phyloP scores from a whole-genome alignment of 1,140 invertebrate genomes.

The Idris sp. region DNA sequence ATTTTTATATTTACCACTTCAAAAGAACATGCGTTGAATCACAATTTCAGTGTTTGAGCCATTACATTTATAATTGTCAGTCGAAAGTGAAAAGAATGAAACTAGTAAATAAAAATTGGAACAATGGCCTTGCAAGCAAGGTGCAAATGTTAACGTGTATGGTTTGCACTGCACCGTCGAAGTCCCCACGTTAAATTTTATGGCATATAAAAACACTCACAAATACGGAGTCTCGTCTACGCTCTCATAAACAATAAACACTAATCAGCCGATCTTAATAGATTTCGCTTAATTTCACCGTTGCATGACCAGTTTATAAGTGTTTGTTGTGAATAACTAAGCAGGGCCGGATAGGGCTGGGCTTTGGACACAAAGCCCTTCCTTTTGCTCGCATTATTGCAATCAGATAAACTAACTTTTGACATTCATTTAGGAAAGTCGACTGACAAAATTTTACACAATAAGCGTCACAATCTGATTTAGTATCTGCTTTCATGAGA shows the following conservation, averaged over 20 bases:
- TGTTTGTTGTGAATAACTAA: constrained; percentile 36
- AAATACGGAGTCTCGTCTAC: too few relatives aligned
- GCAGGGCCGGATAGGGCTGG: constrained; percentile 51
- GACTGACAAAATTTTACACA: constrained; percentile 11
- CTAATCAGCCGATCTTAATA: constrained; percentile 65
- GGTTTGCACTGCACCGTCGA: constrained; percentile 27
- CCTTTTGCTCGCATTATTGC: constrained; percentile 16
- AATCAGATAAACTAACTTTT: constrained; percentile 40
- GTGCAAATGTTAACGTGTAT: constrained; percentile 46
- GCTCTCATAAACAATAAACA: constrained; percentile 21
- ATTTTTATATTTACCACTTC: too few relatives aligned
- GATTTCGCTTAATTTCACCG: constrained; percentile 70
- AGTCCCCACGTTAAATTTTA: constrained; percentile 59
- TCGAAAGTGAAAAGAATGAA: constrained; percentile 35
- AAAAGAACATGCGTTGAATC: too few relatives aligned
- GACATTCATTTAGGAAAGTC: constrained; percentile 10
- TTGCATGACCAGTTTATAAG: constrained; percentile 62
- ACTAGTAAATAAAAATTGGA: constrained; percentile 42
- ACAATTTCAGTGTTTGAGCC: too few relatives aligned
- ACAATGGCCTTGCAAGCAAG: constrained; percentile 49
- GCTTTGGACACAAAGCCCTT: constrained; percentile 49
- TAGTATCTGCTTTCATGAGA: too few relatives aligned
- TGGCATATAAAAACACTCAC: constrained; percentile 56
- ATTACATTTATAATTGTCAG: constrained; percentile 21
- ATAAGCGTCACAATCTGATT: constrained; percentile 10